Evolutionary conservation across 2,113 vertebrate genomes (phyloP), one percentile per base, ranked within the genome.

Genomic region (Sitta europaea): DNA sequence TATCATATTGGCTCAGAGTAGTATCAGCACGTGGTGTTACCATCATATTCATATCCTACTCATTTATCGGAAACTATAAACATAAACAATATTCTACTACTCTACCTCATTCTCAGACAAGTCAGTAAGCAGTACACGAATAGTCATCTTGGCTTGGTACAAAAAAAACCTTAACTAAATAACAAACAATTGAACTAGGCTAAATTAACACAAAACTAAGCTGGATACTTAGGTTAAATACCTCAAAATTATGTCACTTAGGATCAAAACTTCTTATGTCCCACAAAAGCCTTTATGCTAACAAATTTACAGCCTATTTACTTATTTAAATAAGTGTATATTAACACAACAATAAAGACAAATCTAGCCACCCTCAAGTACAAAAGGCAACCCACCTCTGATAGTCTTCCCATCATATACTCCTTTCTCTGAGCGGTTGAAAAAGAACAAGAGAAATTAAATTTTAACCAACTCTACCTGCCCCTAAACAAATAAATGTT

Each of bases 361-460:
- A 85, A 93, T 94, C 96, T 97, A 97, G 86, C 95, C 96, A 97
- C 90, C 96, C 96, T 96, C 96, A 97, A 97, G 94, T 95, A 95
- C 92, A 86, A 94, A 95, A 95, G 79, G 88, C 88, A 93, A 97
- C 96, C 96, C 96, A 97, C 96, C 96, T 97, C 96, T 95, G 94
- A 90, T 96, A 94, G 96, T 97, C 96, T 97, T 97, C 95, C 96
- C 95, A 97, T 97, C 96, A 97, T 93, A 97, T 18, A 97, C 94
- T 97, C 96, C 96, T 97, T 97, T 96, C 74, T 96, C 96, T 96
- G 96, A 97, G 96, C 95, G 95, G 82, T 97, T 97, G 96, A 96
- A 97, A 97, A 12, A 97, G 96, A 57, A 95, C 84, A 95, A 95
- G 84, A 95, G 54, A 95, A 91, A 93, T 91, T 95, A 95, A 91